These are phyloP conservation scores for Steatornis caripensis DNA, from an alignment of 2,113 vertebrate species.

Conservation along the genomic window DNA sequence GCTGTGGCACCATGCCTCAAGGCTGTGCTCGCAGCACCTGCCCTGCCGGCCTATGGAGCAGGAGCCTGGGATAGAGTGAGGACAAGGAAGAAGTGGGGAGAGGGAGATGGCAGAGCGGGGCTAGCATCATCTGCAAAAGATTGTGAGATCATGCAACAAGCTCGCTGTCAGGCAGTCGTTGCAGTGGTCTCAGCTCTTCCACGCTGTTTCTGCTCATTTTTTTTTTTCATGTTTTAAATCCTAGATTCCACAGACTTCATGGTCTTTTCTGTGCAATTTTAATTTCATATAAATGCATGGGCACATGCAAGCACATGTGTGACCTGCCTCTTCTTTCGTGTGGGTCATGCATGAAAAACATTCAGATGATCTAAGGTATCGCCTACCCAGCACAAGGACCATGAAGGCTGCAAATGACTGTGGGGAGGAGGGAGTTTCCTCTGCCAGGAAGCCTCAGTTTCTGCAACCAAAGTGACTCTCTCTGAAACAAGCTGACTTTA, in stretches of 20 bases:
- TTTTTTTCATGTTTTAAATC: background rate
- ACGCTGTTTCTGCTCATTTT: background rate
- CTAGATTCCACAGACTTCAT: background rate
- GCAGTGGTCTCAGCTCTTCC: rapidly evolving
- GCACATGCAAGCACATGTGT: rapidly evolving
- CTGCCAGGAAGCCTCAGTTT: rapidly evolving
- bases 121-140: background rate
- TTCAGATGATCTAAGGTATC: background rate
- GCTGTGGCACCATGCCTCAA: background rate
- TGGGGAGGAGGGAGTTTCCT: background rate
- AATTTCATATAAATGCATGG: background rate
- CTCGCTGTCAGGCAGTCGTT: rapidly evolving
- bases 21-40: background rate
- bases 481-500: background rate
- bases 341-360: background rate
- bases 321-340: background rate
- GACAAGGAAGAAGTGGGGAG: rapidly evolving
- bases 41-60: rapidly evolving
- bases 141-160: background rate
- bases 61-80: too few species aligned
- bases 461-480: background rate
- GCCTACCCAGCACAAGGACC: rapidly evolving
- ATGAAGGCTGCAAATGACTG: background rate
- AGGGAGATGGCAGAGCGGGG: rapidly evolving
- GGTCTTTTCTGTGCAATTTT: background rate